These are phyloP conservation scores for Oopsacas minuta DNA, from an alignment of 37 sponge, comb jelly and placozoan genomes.

Conservation along the genomic window DNA sequence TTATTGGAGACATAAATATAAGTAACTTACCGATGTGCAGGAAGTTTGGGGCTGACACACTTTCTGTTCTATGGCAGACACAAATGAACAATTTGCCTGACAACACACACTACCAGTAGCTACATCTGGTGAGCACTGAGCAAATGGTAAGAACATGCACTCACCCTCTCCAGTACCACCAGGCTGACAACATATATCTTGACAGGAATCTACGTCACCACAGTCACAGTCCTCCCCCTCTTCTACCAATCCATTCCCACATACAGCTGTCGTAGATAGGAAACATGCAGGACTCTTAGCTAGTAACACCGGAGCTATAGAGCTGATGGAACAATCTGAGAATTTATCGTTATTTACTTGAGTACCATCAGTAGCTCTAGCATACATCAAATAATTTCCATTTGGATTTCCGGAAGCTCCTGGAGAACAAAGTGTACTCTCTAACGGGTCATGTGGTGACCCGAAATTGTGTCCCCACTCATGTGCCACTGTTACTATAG, in stretches of 20 bases:
- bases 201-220: slow-evolving; percentile 16
- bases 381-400: slow-evolving; percentile 96
- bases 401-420: neutral
- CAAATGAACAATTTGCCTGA: neutral
- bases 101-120: slow-evolving; percentile 1
- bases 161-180: neutral
- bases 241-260: slow-evolving; percentile 30
- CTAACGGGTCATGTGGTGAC: slow-evolving; percentile 40
- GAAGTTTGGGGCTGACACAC: neutral
- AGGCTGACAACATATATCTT: slow-evolving; percentile 23
- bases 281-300: slow-evolving; percentile 41
- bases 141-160: neutral
- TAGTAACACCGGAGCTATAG: slow-evolving; percentile 47
- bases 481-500: slow-evolving; percentile 39
- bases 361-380: slow-evolving; percentile 71
- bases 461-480: slow-evolving; percentile 69
- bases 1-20: too few species aligned
- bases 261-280: neutral
- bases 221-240: slow-evolving; percentile 33
- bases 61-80: neutral
- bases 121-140: neutral
- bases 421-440: slow-evolving; percentile 31
- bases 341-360: slow-evolving; percentile 76
- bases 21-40: neutral
- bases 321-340: slow-evolving; percentile 53